A percentile compares a stretch with the other conserved stretches of the same genome.
These are phyloP conservation scores for Bugulina stolonifera DNA, from an alignment of 2,888 invertebrate genomes.

Conservation along the genomic window DNA sequence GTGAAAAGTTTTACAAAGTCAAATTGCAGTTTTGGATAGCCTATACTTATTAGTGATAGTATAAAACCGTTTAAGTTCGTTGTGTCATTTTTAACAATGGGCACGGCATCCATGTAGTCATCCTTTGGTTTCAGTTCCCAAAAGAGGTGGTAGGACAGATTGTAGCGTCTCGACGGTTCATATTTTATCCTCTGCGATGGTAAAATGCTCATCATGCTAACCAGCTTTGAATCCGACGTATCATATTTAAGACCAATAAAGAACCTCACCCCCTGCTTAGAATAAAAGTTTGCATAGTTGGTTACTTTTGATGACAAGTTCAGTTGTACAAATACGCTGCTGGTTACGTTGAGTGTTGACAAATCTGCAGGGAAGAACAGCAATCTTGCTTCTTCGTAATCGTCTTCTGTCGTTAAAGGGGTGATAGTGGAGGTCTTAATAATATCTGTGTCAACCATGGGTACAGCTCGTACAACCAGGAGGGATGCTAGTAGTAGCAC, in stretches of 20 bases:
- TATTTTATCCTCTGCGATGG: not conserved
- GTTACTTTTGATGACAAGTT: not conserved
- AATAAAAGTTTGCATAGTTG: not conserved
- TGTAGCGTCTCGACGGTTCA: not conserved
- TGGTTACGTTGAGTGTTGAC: not conserved
- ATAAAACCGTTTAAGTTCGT: not conserved
- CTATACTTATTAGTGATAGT: not conserved
- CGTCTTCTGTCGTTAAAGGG: not conserved
- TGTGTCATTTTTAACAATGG: not conserved
- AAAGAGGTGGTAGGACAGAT: conserved; percentile 8
- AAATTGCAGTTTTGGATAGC: not conserved
- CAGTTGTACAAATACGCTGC: not conserved
- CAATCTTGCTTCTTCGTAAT: not conserved
- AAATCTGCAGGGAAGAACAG: not conserved
- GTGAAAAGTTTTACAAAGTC: not conserved
- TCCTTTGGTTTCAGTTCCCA: not conserved
- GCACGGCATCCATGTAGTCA: not conserved
- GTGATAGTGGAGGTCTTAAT: too few species aligned
- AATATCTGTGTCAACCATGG: too few species aligned
- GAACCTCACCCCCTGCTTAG: not conserved
- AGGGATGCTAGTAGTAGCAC: too few species aligned
- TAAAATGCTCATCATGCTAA: not conserved
- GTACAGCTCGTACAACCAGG: too few species aligned
- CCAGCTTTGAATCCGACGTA: not conserved
- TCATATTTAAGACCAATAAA: not conserved